Conservation (phyloP, 2,113 vertebrate species). For the Psilopsiagon aurifrons region DNA sequence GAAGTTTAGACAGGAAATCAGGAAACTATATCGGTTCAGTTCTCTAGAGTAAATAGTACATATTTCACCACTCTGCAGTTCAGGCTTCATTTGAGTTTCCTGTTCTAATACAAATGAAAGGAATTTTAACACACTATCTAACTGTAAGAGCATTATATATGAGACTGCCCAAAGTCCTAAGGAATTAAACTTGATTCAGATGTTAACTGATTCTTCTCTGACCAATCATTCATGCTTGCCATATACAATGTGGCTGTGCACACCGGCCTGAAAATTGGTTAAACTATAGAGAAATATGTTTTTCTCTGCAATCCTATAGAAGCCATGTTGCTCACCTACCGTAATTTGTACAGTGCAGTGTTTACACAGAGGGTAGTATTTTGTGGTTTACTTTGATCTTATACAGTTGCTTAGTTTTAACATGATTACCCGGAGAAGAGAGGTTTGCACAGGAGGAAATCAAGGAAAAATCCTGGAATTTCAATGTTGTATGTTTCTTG, state of each 20-base stretch:
- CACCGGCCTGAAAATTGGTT: not conserved
- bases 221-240: accelerated
- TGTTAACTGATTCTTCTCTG: not conserved
- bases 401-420: not conserved
- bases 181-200: not conserved
- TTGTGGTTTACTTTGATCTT: not conserved
- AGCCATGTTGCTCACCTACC: not conserved
- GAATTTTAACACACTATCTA: not conserved
- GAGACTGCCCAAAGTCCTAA: not conserved
- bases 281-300: not conserved
- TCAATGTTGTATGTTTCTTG: not conserved
- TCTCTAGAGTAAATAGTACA: not conserved
- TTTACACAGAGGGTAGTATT: not conserved
- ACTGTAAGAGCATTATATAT: not conserved
- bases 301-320: not conserved
- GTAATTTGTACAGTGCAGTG: not conserved
- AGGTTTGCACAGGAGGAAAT: not conserved
- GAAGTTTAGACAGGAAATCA: not conserved
- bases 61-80: not conserved
- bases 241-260: not conserved
- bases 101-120: not conserved
- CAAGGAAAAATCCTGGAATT: not conserved
- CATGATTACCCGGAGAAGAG: not conserved
- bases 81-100: not conserved
- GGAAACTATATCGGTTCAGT: not conserved